Base-by-base conservation (phyloP, 2,113 vertebrate genomes). In the Notarius lentiginosus region DNA sequence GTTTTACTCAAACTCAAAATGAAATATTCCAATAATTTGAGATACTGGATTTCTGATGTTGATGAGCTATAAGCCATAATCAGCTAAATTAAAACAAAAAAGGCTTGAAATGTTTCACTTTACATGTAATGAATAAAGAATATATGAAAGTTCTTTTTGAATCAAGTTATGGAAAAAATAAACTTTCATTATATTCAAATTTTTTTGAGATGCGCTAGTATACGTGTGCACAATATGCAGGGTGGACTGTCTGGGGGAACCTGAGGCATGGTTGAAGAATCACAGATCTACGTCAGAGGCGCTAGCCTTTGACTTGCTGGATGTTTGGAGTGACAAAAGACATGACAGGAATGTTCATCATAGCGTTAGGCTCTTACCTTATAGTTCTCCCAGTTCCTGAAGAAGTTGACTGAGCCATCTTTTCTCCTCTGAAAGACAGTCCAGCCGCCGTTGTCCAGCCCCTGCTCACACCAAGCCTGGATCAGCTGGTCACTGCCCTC, bases 321-420 rank as follows among this genome's bases (percentile, higher is more conserved):
- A 20, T 47, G 17, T n/a, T 76, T 27, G 1, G 14, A 55, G 14
- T 77, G 75, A 55, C 49, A 12, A 24, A 41, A 2, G 9, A 56
- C 11, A 56, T 51, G 2, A 17, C 12, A 56, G 18, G 51, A 53
- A 34, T 4, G 51, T 5, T 4, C 11, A 60, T 6, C 18, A 3
- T 27, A 30, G 27, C 51, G 30, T 77, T 12, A 22, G 24, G 24
- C 61, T 22, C 84, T 91, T 95, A 97, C 98, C 95, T 99, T 99
- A 87, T 99, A 99, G 88, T 96, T 99, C 82, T 99, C 98, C 98
- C 98, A 99, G 55, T 99, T 99, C 83, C 98, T 96, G 92, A 99
- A 99, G 91, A 99, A 99, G 93, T 99, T 99, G 79, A 98, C 97
- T 4, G 98, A 96, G 88, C 98, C 98, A 12, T 99, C 98, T 92